Percentiles rank a stretch among this genome's conserved stretches.
These are phyloP conservation scores for Athene noctua DNA, from an alignment of 2,113 vertebrate genomes.

Conservation along the genomic window DNA sequence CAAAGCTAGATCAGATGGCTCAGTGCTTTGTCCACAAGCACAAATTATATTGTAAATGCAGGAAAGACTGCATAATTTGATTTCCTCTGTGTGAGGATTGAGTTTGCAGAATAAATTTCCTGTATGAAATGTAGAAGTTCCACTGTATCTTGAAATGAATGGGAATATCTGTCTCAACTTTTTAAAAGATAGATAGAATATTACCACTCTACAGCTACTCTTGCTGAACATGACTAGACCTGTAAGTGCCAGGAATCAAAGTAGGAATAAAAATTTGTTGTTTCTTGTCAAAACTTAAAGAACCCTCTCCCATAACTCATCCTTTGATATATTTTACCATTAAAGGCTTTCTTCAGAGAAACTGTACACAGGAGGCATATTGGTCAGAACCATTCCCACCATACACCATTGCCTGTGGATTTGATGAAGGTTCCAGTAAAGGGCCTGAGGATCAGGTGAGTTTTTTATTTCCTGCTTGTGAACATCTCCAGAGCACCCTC, in stretches of 20 bases:
- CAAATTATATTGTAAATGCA: background rate
- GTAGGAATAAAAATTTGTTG: background rate
- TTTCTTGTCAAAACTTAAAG: background rate
- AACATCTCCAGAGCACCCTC: background rate
- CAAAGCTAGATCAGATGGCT: background rate
- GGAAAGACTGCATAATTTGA: background rate
- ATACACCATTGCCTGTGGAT: slow-evolving; percentile 66
- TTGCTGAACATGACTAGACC: background rate
- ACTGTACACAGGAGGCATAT: slow-evolving; percentile 55
- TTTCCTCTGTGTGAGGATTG: background rate
- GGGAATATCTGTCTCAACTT: background rate
- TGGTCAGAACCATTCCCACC: slow-evolving; percentile 70
- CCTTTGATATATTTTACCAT: background rate
- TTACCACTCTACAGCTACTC: background rate
- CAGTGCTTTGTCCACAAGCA: background rate
- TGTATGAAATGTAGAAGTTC: background rate
- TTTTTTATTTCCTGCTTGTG: background rate
- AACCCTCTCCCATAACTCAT: fast-evolving
- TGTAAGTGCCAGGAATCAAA: background rate
- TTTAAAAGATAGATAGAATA: background rate
- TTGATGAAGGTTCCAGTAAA: slow-evolving; percentile 58
- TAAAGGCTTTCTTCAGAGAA: slow-evolving; percentile 71
- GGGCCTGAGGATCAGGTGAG: slow-evolving; percentile 61
- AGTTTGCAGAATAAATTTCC: background rate
- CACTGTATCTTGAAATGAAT: background rate